These are phyloP conservation scores for Subanguina moxae DNA, from an alignment of 1,140 invertebrate species.

Conservation along the genomic window DNA sequence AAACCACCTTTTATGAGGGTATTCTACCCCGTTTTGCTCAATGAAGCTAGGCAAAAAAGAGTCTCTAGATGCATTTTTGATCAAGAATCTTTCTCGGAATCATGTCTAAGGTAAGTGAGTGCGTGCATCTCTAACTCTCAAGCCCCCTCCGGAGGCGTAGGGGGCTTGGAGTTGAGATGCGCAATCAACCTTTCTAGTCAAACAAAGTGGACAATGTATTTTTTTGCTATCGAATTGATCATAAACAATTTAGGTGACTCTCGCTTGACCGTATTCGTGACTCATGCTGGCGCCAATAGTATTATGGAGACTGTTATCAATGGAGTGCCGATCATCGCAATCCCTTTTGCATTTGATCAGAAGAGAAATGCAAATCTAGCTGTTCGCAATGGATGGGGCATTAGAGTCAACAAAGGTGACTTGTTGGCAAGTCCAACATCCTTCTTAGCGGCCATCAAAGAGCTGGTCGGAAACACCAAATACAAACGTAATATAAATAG, in stretches of 20 bases:
- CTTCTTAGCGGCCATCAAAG: neutral
- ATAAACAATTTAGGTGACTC: neutral
- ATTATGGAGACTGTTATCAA: slow-evolving; percentile 6
- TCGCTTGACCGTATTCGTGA: slow-evolving; percentile 6
- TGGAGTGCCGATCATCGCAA: slow-evolving; percentile 4
- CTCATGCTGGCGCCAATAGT: slow-evolving; percentile 13
- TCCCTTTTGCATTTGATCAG: slow-evolving; percentile 16
- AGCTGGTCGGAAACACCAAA: neutral
- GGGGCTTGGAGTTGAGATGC: too few relatives aligned
- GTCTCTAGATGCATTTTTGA: too few relatives aligned
- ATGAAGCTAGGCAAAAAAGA: too few relatives aligned
- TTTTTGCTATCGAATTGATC: too few relatives aligned
- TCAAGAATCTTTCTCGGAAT: too few relatives aligned
- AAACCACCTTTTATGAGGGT: too few relatives aligned
- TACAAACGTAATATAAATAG: slow-evolving; percentile 11
- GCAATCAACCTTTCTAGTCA: too few relatives aligned
- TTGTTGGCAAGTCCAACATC: neutral
- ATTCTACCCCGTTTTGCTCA: too few relatives aligned
- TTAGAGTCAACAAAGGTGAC: neutral
- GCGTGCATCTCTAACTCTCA: too few relatives aligned
- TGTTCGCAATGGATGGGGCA: neutral
- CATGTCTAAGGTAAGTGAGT: too few relatives aligned
- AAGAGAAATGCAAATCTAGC: neutral
- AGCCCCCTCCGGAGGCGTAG: too few relatives aligned
- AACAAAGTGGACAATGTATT: too few relatives aligned